Conservation (phyloP, 2,797 vertebrate genomes). For the Nothura maculosa region DNA sequence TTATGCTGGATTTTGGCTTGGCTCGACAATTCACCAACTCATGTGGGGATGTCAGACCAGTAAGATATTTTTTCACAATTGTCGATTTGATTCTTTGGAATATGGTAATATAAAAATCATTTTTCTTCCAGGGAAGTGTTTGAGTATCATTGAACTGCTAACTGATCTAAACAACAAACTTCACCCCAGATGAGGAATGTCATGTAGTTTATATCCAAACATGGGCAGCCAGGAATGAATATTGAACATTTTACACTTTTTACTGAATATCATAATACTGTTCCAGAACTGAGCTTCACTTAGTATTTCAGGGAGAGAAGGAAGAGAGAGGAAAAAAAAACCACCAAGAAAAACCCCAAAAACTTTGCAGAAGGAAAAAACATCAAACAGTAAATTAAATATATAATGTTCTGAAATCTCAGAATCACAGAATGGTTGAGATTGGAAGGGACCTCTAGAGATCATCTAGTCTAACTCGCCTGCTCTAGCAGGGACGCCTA, state of each 20-base stretch:
- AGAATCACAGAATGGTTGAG: too few relatives aligned
- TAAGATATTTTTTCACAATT: constrained; percentile 80
- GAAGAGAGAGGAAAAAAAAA: too few relatives aligned
- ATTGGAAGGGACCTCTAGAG: too few relatives aligned
- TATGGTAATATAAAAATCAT: not conserved
- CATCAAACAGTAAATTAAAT: not conserved
- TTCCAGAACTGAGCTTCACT: not conserved
- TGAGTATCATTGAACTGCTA: not conserved
- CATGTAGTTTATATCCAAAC: not conserved
- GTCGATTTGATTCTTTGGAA: not conserved
- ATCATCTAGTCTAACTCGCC: too few relatives aligned
- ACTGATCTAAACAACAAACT: not conserved
- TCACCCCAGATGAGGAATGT: not conserved
- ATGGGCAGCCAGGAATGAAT: not conserved
- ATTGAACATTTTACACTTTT: not conserved
- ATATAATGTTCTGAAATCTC: not conserved
- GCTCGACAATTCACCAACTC: constrained; percentile 99
- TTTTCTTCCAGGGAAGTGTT: not conserved
- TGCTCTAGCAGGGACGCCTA: too few relatives aligned
- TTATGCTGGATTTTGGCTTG: constrained; percentile 98
- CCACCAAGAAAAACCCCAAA: not conserved
- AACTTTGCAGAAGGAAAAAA: not conserved
- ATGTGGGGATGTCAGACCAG: constrained; percentile 97
- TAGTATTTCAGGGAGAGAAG: not conserved
- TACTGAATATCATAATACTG: not conserved